Base-by-base conservation (phyloP, 2,113 vertebrate genomes). In the Columba livia region DNA sequence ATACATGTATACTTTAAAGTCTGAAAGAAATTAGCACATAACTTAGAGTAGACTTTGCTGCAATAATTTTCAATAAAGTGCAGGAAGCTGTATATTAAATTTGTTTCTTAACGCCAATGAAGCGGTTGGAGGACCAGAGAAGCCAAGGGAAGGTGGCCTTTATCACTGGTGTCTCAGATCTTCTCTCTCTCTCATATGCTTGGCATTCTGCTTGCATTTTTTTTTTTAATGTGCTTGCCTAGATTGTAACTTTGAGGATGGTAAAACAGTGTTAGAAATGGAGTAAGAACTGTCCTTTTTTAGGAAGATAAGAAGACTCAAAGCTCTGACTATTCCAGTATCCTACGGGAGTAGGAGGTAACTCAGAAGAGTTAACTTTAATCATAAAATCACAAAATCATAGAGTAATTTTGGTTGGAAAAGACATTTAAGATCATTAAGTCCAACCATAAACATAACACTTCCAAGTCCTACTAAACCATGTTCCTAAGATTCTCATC, bases 391-490 rank as follows among this genome's bases (percentile, higher is more conserved):
- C 58, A 56, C 17, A 62, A 34, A 91, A 70, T 69, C 6, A 48
- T 79, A 54, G 38, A 91, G 65, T 69, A 5, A 48, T 79, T 71
- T 34, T 53, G 16, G 4, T 32, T 74, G 40, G 31, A 70, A 70
- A 93, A 95, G 34, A 53, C 6, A 23, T 31, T 65, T 40, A 67
- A 77, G 38, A n/a, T 89, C 26, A 65, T 34, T 1, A 4, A 78
- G 20, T 66, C 47, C 42, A 53, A 56, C 21, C 1, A 10, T 53
- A 44, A 80, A 78, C 5, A 2, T 25, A 81, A 16, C 0, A 0
- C 7, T 66, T 42, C 18, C 36, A 88, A 21, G 34, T 26, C 8
- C 21, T 47, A 19, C 50, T 60, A 77, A 84, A 77, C 16, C 14
- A 2, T 4, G 12, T 36, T 44, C 32, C 17, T 34, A 38, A 90